Evolutionary conservation across 2,888 invertebrate genomes (phyloP).

Genomic region (Stenodema calcarata): DNA sequence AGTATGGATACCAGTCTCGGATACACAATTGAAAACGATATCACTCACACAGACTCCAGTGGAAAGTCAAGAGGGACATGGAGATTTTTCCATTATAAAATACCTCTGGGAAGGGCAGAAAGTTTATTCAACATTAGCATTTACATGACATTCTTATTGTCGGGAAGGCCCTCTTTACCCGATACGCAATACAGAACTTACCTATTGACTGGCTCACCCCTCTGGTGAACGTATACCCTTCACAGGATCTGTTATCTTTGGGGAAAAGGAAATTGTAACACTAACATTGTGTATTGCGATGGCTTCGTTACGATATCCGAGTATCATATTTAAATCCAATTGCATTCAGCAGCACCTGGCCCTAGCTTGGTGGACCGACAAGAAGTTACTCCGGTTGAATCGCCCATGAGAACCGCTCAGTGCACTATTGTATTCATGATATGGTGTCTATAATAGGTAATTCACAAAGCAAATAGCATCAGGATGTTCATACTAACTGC

Average conservation of each 20-base stretch:
- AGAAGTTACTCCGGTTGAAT: background rate
- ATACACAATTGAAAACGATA: background rate
- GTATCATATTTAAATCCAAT: background rate
- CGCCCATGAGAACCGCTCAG: background rate
- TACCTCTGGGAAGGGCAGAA: background rate
- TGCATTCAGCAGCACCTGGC: background rate
- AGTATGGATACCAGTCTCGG: background rate
- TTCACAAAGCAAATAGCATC: too few relatives aligned
- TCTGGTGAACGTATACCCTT: background rate
- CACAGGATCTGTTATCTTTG: background rate
- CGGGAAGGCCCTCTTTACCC: background rate
- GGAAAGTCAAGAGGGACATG: constrained; percentile 10
- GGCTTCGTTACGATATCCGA: background rate
- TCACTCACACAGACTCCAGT: background rate
- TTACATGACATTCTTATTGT: background rate
- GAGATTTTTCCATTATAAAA: background rate
- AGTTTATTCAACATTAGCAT: constrained; percentile 10
- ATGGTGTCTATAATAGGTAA: too few relatives aligned
- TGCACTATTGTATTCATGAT: background rate
- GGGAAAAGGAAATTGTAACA: background rate
- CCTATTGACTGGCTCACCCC: background rate
- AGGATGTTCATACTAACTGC: too few relatives aligned
- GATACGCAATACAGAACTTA: background rate
- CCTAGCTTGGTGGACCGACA: background rate
- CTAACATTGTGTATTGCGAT: background rate